These are phyloP conservation scores for Monarcha castaneiventris DNA, from an alignment of 2,113 vertebrate species.

Conservation along the genomic window DNA sequence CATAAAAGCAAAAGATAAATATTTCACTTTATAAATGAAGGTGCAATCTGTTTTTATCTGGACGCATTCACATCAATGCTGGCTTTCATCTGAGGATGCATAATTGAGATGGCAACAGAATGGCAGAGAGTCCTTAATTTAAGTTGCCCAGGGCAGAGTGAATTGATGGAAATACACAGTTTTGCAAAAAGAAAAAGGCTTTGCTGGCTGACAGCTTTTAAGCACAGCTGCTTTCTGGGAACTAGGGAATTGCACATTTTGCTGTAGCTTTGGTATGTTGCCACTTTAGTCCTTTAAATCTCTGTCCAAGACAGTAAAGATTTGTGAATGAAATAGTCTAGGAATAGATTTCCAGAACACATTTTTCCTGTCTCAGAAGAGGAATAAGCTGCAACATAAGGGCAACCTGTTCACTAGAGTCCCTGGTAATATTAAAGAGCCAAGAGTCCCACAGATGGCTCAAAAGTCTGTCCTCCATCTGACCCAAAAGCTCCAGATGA, in stretches of 20 bases:
- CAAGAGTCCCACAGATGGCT: neutral
- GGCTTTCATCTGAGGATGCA: neutral
- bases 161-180: neutral
- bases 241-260: neutral
- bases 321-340: neutral
- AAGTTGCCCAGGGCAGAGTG: neutral
- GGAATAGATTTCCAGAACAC: neutral
- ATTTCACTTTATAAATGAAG: neutral
- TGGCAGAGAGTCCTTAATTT: neutral
- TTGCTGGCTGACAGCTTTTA: conserved; percentile 24
- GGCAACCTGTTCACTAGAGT: neutral
- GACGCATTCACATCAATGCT: neutral
- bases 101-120: neutral
- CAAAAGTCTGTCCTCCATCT: neutral
- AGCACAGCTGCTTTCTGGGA: conserved; percentile 8
- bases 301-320: neutral
- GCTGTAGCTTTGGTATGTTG: neutral
- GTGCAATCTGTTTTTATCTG: neutral
- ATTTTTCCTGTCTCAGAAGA: neutral
- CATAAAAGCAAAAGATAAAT: neutral
- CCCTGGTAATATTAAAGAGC: neutral
- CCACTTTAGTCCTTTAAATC: neutral
- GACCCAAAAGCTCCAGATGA: neutral
- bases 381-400: neutral
- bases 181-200: neutral